phyloP scores from a whole-genome alignment of 2,113 vertebrate species.

The Rhinopithecus roxellana region DNA sequence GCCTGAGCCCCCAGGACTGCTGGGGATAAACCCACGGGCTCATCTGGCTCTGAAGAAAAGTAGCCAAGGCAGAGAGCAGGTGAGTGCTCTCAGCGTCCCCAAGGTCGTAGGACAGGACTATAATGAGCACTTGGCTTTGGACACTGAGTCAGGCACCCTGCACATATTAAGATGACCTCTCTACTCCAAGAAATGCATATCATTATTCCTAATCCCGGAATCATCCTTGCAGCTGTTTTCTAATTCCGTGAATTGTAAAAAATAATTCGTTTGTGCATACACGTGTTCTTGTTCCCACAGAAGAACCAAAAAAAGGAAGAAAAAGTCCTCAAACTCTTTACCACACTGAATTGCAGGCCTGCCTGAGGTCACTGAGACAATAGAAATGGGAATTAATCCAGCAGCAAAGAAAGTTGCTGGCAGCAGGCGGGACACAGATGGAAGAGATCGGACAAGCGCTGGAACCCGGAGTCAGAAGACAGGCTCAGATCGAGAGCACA shows the following conservation, averaged over 20 bases:
- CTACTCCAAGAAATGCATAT: neutral
- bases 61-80: neutral
- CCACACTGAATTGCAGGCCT: neutral
- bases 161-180: neutral
- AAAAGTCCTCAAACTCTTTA: neutral
- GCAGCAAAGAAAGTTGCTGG: neutral
- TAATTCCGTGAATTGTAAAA: neutral
- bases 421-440: conserved; percentile 24
- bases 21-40: neutral
- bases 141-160: neutral
- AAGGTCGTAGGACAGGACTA: neutral
- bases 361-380: neutral
- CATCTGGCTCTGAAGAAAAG: neutral
- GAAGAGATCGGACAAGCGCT: neutral
- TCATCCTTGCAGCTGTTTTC: conserved; percentile 13
- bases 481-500: neutral
- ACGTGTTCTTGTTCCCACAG: neutral
- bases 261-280: neutral
- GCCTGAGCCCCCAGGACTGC: fast-evolving
- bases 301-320: neutral
- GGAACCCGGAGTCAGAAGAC: neutral
- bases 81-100: neutral
- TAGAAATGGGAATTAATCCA: neutral
- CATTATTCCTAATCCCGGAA: neutral
- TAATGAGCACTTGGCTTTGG: neutral